Evolutionary conservation across 2,797 vertebrate genomes (phyloP).

Genomic region (Telmatherina bonti): DNA sequence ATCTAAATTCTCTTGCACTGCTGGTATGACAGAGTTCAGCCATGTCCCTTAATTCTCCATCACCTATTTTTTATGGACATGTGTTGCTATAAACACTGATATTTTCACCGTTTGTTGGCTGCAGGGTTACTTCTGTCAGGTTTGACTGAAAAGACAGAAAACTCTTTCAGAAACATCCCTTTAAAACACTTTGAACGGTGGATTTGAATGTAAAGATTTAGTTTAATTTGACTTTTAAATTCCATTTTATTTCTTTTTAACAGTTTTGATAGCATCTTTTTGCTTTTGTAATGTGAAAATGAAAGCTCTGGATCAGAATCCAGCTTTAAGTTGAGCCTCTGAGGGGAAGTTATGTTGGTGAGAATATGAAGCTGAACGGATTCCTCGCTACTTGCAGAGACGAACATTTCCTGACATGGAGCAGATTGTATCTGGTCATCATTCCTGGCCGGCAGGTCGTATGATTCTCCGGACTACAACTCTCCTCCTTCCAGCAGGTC

Average conservation of each 20-base stretch:
- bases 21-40: no score
- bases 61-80: no score
- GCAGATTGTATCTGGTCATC: neutral
- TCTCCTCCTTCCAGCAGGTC: conserved; percentile 59
- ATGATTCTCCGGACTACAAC: conserved; percentile 72
- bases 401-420: neutral
- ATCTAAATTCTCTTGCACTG: neutral
- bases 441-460: conserved; percentile 54
- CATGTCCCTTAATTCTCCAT: no score
- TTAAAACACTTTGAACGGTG: no score
- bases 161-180: no score
- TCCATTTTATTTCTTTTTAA: no score
- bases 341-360: neutral
- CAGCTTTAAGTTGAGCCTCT: no score
- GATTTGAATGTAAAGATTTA: neutral
- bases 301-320: no score
- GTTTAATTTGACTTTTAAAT: neutral
- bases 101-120: no score
- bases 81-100: no score
- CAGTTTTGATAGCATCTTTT: neutral
- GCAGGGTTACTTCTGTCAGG: neutral
- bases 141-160: neutral
- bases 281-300: no score
- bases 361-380: neutral
- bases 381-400: neutral